Base-by-base conservation (phyloP, 2,888 invertebrate species). In the Apamea monoglypha region DNA sequence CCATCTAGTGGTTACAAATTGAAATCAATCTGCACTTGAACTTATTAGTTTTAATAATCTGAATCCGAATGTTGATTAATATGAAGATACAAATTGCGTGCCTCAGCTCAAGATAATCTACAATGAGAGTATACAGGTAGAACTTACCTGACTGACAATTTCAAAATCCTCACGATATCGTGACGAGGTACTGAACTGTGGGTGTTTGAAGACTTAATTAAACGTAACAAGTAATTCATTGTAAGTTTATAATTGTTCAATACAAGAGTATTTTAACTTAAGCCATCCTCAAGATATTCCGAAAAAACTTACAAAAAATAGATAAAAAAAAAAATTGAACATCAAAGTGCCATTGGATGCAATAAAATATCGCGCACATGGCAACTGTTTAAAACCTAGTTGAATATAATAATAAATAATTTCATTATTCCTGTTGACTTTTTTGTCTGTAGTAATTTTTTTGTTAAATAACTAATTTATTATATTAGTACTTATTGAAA, bases 121-220 rank as follows among this genome's bases (percentile, higher is more conserved):
- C 10, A 14, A 67, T 44, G 40, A 66, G 50, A 61, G 25, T 40
- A 40, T 18, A 32, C 16, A 40, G 44, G 68, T 53, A 71, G 67
- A 29, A 67, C 36, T 40, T 78, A 68, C 36, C 25, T 47, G 21
- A 76, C 40, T 44, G 36, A 29, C n/a, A 25, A 44, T 66, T 44
- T 77, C 8, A 6, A 66, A 61, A 70, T 64, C 21, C 18, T 70
- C 64, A 77, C 69, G 64, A 82, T 69, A 82, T 76, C 73, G 77
- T 77, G 73, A 69, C 40, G 21, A 32, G 36, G 32, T 50, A 36
- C 29, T 47, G 14, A 47, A 16, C 18, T 10, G 36, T 70, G 16
- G 32, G 25, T 18, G 21, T 56, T 61, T 61, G 32, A 70, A 53
- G 32, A 7, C 59, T 29, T 81, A 29, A 63, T 80, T 67, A 67